Conservation (phyloP, 1,140 invertebrate species). For the Zaprionus davidi region DNA sequence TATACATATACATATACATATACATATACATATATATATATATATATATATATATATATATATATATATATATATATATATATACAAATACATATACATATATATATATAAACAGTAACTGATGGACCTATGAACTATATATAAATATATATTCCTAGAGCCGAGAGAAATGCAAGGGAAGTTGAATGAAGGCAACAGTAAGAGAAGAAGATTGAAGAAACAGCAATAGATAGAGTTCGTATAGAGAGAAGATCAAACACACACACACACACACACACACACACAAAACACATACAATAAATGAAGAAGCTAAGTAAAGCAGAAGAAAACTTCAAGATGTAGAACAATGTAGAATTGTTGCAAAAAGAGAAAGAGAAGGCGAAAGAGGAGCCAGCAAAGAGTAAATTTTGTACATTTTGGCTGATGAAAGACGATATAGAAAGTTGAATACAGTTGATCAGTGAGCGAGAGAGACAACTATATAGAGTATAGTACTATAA, state of each 20-base stretch:
- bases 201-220: too few relatives aligned
- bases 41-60: slow-evolving; percentile 5
- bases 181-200: not conserved
- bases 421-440: not conserved
- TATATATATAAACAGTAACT: slow-evolving; percentile 1
- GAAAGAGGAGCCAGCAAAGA: not conserved
- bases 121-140: not conserved
- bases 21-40: slow-evolving; percentile 1
- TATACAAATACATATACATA: slow-evolving; percentile 24
- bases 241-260: not conserved
- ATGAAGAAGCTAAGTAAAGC: not conserved
- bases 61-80: slow-evolving; percentile 29
- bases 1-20: slow-evolving; percentile 25
- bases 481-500: not conserved
- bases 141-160: not conserved
- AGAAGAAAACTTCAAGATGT: not conserved
- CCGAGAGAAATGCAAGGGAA: not conserved
- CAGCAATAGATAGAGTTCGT: not conserved
- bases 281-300: not conserved
- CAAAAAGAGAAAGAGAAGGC: not conserved
- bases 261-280: not conserved
- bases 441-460: too few relatives aligned
- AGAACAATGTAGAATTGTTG: slow-evolving; percentile 1
- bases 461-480: not conserved
- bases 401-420: not conserved